Evolutionary conservation across 2,797 vertebrate species (phyloP).

Genomic region (Pteronotus mesoamericanus): DNA sequence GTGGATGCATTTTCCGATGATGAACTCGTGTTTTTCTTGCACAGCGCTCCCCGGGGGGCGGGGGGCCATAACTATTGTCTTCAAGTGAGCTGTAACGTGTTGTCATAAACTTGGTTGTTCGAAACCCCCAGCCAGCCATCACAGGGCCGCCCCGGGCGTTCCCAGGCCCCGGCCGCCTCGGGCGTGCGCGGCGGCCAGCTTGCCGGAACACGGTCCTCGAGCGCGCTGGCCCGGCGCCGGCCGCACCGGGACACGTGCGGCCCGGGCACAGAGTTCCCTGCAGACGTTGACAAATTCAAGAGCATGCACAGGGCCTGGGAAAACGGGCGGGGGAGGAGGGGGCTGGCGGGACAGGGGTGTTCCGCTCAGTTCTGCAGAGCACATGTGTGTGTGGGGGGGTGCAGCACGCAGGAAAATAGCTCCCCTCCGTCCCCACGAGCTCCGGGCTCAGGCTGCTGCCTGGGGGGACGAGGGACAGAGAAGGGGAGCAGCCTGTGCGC

Average conservation of each 20-base stretch:
- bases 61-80: neutral
- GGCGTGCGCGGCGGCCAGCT: neutral
- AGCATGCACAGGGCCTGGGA: neutral
- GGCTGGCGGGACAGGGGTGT: neutral
- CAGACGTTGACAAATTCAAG: neutral
- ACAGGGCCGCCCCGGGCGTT: neutral
- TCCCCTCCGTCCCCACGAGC: fast-evolving
- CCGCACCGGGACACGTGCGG: neutral
- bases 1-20: neutral
- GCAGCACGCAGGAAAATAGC: neutral
- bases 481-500: fast-evolving
- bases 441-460: neutral
- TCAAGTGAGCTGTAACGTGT: neutral
- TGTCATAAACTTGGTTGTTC: neutral
- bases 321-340: neutral
- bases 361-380: fast-evolving
- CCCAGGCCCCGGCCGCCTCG: neutral
- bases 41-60: neutral
- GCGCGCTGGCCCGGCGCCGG: neutral
- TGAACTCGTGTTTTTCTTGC: neutral
- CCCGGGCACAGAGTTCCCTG: neutral
- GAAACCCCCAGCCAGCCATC: neutral
- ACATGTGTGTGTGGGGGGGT: neutral
- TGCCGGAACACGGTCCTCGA: neutral
- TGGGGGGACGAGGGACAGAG: too few species aligned